phyloP scores from a whole-genome alignment of 2,113 vertebrate species.

The Chamaetylas fuelleborni region DNA sequence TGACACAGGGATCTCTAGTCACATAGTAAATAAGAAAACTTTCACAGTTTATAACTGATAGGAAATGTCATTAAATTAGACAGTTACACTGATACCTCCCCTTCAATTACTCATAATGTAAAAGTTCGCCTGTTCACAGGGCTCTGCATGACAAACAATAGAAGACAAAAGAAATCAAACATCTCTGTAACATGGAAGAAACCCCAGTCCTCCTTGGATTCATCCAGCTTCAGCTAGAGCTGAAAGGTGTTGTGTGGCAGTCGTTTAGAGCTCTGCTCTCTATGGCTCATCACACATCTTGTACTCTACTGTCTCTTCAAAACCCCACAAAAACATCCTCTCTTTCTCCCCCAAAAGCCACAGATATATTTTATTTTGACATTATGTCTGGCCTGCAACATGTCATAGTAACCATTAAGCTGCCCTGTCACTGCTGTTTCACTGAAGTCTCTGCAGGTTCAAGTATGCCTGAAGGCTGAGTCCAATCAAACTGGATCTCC shows the following conservation, averaged over 20 bases:
- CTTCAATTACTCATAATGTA: not conserved
- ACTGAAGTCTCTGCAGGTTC: not conserved
- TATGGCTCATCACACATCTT: not conserved
- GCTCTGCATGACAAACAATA: not conserved
- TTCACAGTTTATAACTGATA: not conserved
- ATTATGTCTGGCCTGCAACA: not conserved
- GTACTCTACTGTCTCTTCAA: not conserved
- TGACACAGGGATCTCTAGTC: not conserved
- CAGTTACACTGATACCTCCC: not conserved
- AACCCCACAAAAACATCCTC: not conserved
- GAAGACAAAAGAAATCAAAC: not conserved
- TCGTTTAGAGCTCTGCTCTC: not conserved
- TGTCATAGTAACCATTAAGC: not conserved
- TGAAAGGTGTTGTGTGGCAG: not conserved
- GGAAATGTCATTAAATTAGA: not conserved
- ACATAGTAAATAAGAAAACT: not conserved
- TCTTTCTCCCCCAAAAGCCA: not conserved
- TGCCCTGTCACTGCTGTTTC: not conserved
- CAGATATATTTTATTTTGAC: not conserved
- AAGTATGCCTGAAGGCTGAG: not conserved
- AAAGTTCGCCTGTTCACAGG: not conserved
- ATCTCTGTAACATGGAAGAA: not conserved
- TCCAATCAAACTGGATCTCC: not conserved
- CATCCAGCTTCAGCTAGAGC: not conserved
- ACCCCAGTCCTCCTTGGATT: not conserved